These are phyloP conservation scores for Neotoxoptera formosana DNA, from an alignment of 1,140 invertebrate species.

Conservation along the genomic window DNA sequence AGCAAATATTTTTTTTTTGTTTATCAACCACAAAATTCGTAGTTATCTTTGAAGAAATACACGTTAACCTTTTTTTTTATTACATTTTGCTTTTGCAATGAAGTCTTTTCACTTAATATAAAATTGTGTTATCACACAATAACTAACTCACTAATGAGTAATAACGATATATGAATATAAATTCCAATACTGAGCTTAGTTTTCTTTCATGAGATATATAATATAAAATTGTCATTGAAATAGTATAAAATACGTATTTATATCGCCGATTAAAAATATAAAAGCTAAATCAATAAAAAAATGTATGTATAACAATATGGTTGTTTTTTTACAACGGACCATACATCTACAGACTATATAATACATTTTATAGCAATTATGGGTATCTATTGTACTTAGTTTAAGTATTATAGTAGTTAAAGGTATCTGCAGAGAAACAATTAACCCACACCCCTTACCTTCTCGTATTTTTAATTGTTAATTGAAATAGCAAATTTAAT, in stretches of 20 bases:
- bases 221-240: neutral
- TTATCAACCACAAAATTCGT: neutral
- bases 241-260: neutral
- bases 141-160: neutral
- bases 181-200: neutral
- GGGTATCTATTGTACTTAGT: neutral
- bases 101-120: no score
- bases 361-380: neutral
- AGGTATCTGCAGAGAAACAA: neutral
- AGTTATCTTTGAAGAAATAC: neutral
- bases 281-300: neutral
- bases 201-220: neutral
- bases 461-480: neutral
- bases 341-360: no score
- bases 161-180: neutral
- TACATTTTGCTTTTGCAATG: no score
- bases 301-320: neutral
- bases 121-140: no score
- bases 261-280: neutral
- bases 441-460: neutral
- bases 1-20: no score
- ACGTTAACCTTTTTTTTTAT: neutral
- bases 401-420: neutral
- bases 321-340: neutral
- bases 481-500: neutral